Evolutionary conservation across 1,140 invertebrate genomes (phyloP).

Genomic region (Cydia pomonella): DNA sequence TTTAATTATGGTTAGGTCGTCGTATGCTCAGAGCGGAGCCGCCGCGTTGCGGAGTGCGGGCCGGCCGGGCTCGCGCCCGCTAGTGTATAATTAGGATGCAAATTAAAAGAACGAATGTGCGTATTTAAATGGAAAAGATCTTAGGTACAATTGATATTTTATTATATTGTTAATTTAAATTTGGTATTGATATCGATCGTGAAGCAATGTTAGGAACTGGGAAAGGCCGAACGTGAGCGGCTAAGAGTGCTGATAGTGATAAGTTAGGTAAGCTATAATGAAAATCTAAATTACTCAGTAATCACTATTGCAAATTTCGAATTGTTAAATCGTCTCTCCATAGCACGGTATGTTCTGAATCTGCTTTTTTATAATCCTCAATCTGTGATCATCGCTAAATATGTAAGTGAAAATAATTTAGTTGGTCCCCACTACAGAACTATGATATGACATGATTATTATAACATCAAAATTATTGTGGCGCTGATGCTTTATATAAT

Average conservation of each 20-base stretch:
- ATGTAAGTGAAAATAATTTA: conserved; percentile 73
- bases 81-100: conserved; percentile 69
- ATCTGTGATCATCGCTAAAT: conserved; percentile 80
- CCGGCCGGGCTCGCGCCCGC: conserved; percentile 42
- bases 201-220: conserved; percentile 73
- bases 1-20: conserved; percentile 71
- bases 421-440: conserved; percentile 63
- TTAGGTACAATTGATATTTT: conserved; percentile 81
- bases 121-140: conserved; percentile 76
- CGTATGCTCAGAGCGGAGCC: conserved; percentile 47
- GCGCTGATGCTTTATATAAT: conserved; percentile 70
- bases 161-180: conserved; percentile 79
- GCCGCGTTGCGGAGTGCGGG: conserved; percentile 40
- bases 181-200: conserved; percentile 77
- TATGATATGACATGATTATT: conserved; percentile 60
- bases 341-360: conserved; percentile 78
- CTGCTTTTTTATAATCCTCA: conserved; percentile 79
- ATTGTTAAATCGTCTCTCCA: conserved; percentile 76
- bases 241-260: conserved; percentile 72
- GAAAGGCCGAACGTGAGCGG: conserved; percentile 58
- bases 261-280: conserved; percentile 78
- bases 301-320: conserved; percentile 77
- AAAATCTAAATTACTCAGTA: conserved; percentile 78
- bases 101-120: conserved; percentile 69
- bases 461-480: conserved; percentile 68